Base-by-base conservation (phyloP, 2,888 invertebrate genomes). In the Rapana venosa region DNA sequence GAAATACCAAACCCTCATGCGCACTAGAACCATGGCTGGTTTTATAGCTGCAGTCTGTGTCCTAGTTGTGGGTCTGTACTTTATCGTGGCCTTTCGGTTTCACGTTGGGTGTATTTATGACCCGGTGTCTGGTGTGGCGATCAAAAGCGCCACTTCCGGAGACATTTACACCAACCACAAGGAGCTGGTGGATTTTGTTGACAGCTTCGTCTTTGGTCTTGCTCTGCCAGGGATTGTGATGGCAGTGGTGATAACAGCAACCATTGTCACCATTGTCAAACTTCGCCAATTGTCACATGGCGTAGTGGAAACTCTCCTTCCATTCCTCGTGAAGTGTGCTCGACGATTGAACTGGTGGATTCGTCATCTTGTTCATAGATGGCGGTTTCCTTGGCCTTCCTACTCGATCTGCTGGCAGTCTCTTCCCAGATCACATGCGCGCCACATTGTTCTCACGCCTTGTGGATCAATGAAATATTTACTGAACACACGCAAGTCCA, bases 281-380 rank as follows among this genome's bases (percentile, higher is more conserved):
- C 81, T 83, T 83, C 81, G 81, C 26, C 81, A 83, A 47, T 83
- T 83, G 81, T 83, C 26, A 47, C 47, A 26, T 83, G 81, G 81
- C 81, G 81, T 8, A 22, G 36, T 6, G 81, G 15, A 83, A 47
- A 30, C 15, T 58, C 84, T 2, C 58, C 84, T 2, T 84, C 84
- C 17, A n/a, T 85, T 17, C 30, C 36, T 26, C 58, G 81, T 13
- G 88, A 88, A 17, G 81, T 88, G 30, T 58, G 81, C 13, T 61
- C 81, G 61, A 88, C 88, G 66, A 77, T 58, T 35, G 81, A 81
- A 81, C 79, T 88, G 81, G 35, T 88, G 15, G 88, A 81, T 30
- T 61, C 56, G 26, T 88, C 36, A 35, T 88, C 26, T 26, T 88
- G 32, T 88, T 81, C 79, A 79, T 88, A 26, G 15, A 26, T 22